Conservation (phyloP, 2,797 vertebrate species). For the Smutsia gigantea region DNA sequence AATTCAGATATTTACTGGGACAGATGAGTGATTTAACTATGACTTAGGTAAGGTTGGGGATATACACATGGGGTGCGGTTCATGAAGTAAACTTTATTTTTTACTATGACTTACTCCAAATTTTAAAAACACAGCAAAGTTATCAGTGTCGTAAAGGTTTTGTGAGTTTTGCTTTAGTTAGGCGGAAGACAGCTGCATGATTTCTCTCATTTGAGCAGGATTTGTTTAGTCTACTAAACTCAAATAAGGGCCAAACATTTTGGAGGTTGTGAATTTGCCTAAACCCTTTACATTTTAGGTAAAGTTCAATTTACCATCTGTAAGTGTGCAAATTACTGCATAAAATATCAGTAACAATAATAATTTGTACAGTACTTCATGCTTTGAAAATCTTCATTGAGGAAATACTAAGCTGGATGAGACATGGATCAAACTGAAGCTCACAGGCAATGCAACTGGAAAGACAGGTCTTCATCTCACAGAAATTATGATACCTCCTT, state of each 20-base stretch:
- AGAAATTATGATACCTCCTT: constrained; percentile 79
- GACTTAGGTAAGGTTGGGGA: background rate
- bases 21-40: background rate
- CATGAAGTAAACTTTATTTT: background rate
- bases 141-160: background rate
- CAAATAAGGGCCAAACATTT: constrained; percentile 30
- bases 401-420: constrained; percentile 16
- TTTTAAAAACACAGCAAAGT: background rate
- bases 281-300: constrained; percentile 57
- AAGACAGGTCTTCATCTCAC: constrained; percentile 79
- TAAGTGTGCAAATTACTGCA: background rate
- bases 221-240: constrained; percentile 61
- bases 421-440: background rate
- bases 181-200: constrained; percentile 21
- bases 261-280: constrained; percentile 14
- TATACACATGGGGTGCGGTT: background rate
- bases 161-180: constrained; percentile 31
- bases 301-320: constrained; percentile 34
- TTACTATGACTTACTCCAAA: constrained; percentile 16
- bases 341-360: constrained; percentile 47
- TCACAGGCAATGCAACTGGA: background rate
- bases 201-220: background rate
- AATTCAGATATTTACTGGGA: constrained; percentile 10
- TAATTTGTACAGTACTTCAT: constrained; percentile 4
- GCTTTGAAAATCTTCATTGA: constrained; percentile 53